Percentiles rank a stretch among this genome's conserved stretches.
phyloP scores from a whole-genome alignment of 2,113 vertebrate genomes.

The Raja brachyura region DNA sequence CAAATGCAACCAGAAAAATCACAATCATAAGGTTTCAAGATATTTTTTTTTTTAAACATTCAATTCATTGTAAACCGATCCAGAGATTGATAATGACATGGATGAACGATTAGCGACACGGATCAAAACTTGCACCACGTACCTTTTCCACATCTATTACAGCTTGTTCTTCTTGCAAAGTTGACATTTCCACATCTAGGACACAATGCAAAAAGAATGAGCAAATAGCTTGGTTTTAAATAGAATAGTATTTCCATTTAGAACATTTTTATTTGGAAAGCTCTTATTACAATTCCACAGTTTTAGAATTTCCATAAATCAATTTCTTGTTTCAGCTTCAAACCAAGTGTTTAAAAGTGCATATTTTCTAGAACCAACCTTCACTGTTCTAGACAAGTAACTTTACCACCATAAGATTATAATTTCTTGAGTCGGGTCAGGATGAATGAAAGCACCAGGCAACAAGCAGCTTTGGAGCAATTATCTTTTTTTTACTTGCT shows the following conservation, averaged over 20 bases:
- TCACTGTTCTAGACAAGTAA: not conserved
- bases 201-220: slow-evolving; percentile 29
- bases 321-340: not conserved
- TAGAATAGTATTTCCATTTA: not conserved
- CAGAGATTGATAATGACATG: not conserved
- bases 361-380: not conserved
- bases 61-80: not conserved
- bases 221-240: not conserved
- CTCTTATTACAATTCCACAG: not conserved
- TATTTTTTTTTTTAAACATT: not conserved
- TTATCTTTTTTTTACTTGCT: no score
- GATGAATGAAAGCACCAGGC: no score
- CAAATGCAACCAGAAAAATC: not conserved
- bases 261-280: not conserved
- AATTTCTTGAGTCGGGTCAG: no score
- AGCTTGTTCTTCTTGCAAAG: slow-evolving; percentile 92
- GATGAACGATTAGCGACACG: no score
- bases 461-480: no score
- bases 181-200: slow-evolving; percentile 91
- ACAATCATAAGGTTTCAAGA: not conserved
- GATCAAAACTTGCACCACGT: slow-evolving; percentile 41
- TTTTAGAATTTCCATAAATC: not conserved
- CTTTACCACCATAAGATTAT: not conserved
- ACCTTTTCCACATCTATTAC: slow-evolving; percentile 90
- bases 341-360: not conserved